Conservation (phyloP, 2,113 vertebrate species). For the Chrysochloris asiatica region DNA sequence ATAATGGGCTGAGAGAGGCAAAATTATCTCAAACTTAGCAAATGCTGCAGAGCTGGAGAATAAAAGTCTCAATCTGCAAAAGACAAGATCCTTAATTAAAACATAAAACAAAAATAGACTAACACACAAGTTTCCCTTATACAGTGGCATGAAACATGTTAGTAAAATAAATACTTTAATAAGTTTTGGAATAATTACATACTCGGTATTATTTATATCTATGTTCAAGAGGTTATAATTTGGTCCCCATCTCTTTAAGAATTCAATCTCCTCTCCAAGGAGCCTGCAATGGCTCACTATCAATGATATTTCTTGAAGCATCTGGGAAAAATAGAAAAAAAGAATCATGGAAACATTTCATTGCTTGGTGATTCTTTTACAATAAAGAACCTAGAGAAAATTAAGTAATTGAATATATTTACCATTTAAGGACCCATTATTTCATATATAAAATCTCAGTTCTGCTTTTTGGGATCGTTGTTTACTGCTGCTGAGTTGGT, state of each 20-base stretch:
- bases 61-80: constrained; percentile 83
- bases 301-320: constrained; percentile 85
- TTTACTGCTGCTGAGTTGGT: too few relatives aligned
- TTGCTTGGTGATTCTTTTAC: constrained; percentile 39
- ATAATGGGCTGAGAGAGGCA: constrained; percentile 81
- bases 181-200: constrained; percentile 29
- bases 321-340: constrained; percentile 73
- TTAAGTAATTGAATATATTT: constrained; percentile 32
- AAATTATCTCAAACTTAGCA: constrained; percentile 85
- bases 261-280: constrained; percentile 87
- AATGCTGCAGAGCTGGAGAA: constrained; percentile 84
- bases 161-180: constrained; percentile 42
- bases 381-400: constrained; percentile 1
- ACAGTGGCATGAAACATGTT: constrained; percentile 15
- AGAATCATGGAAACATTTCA: constrained; percentile 51
- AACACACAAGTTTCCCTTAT: constrained; percentile 31
- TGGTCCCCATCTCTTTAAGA: constrained; percentile 87
- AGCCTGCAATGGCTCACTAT: constrained; percentile 82
- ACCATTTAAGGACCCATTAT: background rate
- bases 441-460: constrained; percentile 19
- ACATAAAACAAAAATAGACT: constrained; percentile 44
- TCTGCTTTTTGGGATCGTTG: constrained; percentile 50
- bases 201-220: constrained; percentile 81
- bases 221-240: constrained; percentile 85
- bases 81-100: constrained; percentile 62